A percentile compares a stretch with the other conserved stretches of the same genome.
Evolutionary conservation across 2,888 invertebrate species (phyloP).

Genomic region (Branchinecta sandiegonensis): DNA sequence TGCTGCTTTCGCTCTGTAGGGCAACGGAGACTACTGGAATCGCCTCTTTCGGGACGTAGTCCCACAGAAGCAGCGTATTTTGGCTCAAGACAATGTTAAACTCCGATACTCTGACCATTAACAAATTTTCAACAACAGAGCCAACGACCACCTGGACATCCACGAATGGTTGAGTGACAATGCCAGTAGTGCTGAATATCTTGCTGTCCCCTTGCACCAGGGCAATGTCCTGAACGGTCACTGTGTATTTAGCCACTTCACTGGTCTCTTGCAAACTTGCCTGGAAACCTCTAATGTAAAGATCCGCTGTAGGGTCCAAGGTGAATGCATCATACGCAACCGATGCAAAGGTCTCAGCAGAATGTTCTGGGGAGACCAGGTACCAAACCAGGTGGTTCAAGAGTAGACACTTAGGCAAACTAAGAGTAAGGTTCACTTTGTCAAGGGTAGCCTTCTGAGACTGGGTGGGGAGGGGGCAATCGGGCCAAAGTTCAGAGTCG

Average conservation of each 20-base stretch:
- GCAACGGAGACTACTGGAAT: background rate
- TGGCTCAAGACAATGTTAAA: background rate
- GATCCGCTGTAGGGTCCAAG: background rate
- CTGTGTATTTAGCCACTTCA: background rate
- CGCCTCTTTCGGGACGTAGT: background rate
- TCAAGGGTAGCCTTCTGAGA: background rate
- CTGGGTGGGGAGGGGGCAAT: background rate
- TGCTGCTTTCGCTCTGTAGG: background rate
- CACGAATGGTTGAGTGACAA: background rate
- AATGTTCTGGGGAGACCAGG: constrained; percentile 4
- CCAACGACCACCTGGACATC: background rate
- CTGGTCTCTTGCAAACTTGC: background rate
- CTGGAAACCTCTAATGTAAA: background rate
- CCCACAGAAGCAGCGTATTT: background rate
- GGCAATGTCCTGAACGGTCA: background rate
- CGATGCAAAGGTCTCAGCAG: background rate
- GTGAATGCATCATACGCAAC: constrained; percentile 2
- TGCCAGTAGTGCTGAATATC: constrained; percentile 5
- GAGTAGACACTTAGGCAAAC: background rate
- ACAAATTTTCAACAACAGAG: background rate
- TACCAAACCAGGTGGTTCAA: background rate
- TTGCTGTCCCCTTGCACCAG: background rate
- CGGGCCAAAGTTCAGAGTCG: background rate
- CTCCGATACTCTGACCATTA: background rate
- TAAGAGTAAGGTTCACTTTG: background rate